Conservation (phyloP, 2,797 vertebrate species). For the Limnodromus scolopaceus region DNA sequence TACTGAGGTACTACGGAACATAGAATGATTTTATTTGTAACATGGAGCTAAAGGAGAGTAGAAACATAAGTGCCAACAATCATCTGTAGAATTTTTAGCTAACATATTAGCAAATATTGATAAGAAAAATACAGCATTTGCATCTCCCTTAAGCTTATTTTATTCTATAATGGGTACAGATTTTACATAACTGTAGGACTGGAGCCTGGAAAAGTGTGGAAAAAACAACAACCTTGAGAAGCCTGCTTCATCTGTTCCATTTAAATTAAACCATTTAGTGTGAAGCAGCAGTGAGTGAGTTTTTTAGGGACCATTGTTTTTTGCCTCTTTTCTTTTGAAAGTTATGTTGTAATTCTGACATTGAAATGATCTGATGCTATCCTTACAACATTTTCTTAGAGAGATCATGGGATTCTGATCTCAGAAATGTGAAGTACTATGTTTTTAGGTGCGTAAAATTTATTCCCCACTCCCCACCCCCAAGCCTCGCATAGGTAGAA, state of each 20-base stretch:
- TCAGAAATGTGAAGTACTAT: neutral
- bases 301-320: neutral
- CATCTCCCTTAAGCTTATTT: neutral
- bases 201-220: neutral
- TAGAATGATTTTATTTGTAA: neutral
- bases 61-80: neutral
- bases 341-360: neutral
- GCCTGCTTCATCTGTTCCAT: neutral
- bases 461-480: neutral
- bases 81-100: neutral
- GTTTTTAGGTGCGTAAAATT: neutral
- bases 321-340: neutral
- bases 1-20: neutral
- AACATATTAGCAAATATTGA: neutral
- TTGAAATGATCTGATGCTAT: neutral
- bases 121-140: neutral
- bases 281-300: neutral
- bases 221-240: neutral
- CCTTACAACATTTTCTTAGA: neutral
- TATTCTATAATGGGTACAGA: neutral
- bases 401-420: neutral
- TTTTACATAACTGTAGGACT: neutral
- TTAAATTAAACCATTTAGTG: neutral
- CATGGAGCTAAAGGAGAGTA: neutral
- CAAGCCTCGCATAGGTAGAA: neutral